phyloP scores from a whole-genome alignment of 2,113 vertebrate species.

The Halichoerus grypus region DNA sequence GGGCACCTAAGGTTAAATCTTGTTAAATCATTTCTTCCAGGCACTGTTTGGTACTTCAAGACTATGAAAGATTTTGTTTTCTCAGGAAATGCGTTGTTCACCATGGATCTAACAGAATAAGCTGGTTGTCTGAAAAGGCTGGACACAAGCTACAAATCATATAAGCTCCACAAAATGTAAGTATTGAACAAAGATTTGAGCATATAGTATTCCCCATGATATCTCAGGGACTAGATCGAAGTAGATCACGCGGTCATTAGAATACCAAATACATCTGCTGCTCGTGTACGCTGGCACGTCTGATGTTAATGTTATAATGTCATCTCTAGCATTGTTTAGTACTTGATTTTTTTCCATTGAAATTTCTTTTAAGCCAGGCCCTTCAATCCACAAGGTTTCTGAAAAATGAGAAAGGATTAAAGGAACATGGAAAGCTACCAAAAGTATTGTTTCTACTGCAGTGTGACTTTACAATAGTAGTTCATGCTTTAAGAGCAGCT shows the following conservation, averaged over 20 bases:
- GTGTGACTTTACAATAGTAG: slow-evolving; percentile 21
- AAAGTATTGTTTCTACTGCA: slow-evolving; percentile 40
- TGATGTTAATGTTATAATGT: background rate
- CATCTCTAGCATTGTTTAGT: slow-evolving; percentile 28
- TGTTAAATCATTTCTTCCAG: slow-evolving; percentile 53
- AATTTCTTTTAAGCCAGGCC: slow-evolving; percentile 42
- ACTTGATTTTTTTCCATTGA: background rate
- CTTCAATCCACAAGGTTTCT: slow-evolving; percentile 6
- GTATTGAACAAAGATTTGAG: background rate
- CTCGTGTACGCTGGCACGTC: background rate
- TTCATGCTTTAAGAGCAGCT: slow-evolving; percentile 1
- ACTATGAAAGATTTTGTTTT: slow-evolving; percentile 23
- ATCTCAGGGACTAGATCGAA: background rate
- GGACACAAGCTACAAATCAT: background rate
- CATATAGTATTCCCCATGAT: background rate
- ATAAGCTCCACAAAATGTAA: background rate
- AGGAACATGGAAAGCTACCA: background rate
- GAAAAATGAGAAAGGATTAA: background rate
- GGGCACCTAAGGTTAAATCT: slow-evolving; percentile 12
- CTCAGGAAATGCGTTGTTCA: slow-evolving; percentile 50
- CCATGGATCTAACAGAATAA: slow-evolving; percentile 37
- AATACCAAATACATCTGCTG: background rate
- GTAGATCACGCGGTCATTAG: background rate
- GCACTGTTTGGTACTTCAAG: background rate
- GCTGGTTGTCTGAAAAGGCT: background rate